phyloP scores from a whole-genome alignment of 2,797 vertebrate genomes.

The Leucoraja ocellata region DNA sequence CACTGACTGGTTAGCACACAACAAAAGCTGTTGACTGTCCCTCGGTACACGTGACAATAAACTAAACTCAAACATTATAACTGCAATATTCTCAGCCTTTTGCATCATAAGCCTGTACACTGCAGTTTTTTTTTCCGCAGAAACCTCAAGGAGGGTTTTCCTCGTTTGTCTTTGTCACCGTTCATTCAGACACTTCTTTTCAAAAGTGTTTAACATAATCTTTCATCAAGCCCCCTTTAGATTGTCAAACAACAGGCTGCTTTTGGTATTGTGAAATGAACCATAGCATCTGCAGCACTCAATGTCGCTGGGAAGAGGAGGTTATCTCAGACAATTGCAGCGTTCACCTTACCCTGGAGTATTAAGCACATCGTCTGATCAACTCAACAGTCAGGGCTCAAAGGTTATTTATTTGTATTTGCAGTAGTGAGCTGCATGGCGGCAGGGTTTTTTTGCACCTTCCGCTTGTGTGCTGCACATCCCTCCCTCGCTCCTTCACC shows the following conservation, averaged over 20 bases:
- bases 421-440: not conserved
- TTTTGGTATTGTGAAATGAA: conserved; percentile 56
- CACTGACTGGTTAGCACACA: no score
- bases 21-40: no score
- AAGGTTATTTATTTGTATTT: conserved; percentile 33
- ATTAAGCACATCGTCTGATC: conserved; percentile 24
- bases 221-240: conserved; percentile 52
- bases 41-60: no score
- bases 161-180: conserved; percentile 48
- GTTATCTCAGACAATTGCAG: conserved; percentile 53
- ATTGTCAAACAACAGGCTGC: conserved; percentile 54
- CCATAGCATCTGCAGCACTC: conserved; percentile 47
- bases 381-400: not conserved
- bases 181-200: conserved; percentile 43
- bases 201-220: conserved; percentile 55
- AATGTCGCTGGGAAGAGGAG: conserved; percentile 56
- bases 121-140: conserved; percentile 40
- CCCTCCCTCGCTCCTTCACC: not conserved
- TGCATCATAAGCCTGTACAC: conserved; percentile 39
- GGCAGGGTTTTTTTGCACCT: not conserved
- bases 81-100: conserved; percentile 17
- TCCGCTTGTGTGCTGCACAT: not conserved
- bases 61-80: no score
- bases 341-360: conserved; percentile 18
- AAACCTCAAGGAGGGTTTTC: conserved; percentile 41